Evolutionary conservation across 37 sponge, comb jelly and placozoan genomes (phyloP).

Genomic region (Eunapius fragilis): DNA sequence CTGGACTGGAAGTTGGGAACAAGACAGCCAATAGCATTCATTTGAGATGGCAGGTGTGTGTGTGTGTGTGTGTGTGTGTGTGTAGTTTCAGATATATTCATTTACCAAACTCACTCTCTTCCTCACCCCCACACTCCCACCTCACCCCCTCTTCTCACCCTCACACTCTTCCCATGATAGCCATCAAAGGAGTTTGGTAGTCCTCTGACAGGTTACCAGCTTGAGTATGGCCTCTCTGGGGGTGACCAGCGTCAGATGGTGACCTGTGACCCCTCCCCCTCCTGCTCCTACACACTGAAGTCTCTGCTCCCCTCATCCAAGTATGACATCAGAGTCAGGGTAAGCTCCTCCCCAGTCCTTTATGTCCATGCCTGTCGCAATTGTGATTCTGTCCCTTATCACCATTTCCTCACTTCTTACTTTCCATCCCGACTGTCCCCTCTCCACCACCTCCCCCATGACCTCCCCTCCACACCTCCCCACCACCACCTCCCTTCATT

Average conservation of each 20-base stretch:
- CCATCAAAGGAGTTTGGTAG: not conserved
- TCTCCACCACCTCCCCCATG: not conserved
- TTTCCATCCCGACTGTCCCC: not conserved
- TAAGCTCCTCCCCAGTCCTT: not conserved
- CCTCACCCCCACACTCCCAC: not conserved
- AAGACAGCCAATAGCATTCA: conserved; percentile 26
- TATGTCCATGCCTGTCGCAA: not conserved
- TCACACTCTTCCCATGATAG: not conserved
- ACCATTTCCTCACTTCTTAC: not conserved
- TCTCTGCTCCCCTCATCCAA: not conserved
- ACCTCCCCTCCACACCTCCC: not conserved
- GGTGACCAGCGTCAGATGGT: not conserved
- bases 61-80: no score
- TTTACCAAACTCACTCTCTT: not conserved
- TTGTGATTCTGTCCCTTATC: not conserved
- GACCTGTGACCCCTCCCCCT: not conserved
- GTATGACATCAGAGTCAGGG: not conserved
- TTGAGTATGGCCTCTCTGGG: not conserved
- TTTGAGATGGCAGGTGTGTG: conserved; percentile 59
- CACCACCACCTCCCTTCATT: not conserved
- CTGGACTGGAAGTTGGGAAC: not conserved
- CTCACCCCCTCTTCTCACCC: not conserved
- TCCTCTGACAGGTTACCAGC: not conserved
- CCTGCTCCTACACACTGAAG: not conserved
- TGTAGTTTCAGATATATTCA: no score